Evolutionary conservation across 2,797 vertebrate genomes (phyloP).

Genomic region (Sebastes nivosus): DNA sequence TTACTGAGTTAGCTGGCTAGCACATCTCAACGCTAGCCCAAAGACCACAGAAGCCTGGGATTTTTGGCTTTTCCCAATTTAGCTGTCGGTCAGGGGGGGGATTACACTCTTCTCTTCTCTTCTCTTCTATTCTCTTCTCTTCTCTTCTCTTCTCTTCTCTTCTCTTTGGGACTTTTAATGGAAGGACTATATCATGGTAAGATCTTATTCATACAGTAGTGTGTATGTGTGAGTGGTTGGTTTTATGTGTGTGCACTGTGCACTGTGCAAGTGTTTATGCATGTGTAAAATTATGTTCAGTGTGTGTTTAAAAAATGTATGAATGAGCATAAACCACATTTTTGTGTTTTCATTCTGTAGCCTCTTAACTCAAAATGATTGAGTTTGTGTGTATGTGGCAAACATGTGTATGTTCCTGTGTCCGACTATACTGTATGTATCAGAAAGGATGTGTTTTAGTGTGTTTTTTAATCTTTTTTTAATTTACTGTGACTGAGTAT

Average conservation of each 20-base stretch:
- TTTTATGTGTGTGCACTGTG: background rate
- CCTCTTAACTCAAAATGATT: background rate
- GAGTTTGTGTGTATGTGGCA: background rate
- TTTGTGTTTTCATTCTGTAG: background rate
- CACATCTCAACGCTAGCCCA: slow-evolving; percentile 20
- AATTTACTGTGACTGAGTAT: background rate
- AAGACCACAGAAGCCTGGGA: slow-evolving; percentile 46
- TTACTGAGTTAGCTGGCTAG: slow-evolving; percentile 55
- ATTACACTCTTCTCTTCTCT: background rate
- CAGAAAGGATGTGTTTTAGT: background rate
- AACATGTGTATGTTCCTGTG: background rate
- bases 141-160: background rate
- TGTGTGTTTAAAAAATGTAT: background rate
- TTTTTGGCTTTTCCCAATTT: slow-evolving; percentile 53
- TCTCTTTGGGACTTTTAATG: slow-evolving; percentile 58
- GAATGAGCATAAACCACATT: background rate
- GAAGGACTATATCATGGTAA: slow-evolving; percentile 80
- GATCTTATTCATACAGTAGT: slow-evolving; percentile 1
- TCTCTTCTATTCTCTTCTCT: background rate
- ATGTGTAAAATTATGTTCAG: background rate
- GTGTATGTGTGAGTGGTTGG: background rate
- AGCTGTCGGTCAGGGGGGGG: slow-evolving; percentile 29
- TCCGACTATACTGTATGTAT: background rate
- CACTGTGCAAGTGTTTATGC: background rate
- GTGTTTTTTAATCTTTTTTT: background rate